Base-by-base conservation (phyloP, 2,888 invertebrate genomes). In the Ophonus ardosiacus region DNA sequence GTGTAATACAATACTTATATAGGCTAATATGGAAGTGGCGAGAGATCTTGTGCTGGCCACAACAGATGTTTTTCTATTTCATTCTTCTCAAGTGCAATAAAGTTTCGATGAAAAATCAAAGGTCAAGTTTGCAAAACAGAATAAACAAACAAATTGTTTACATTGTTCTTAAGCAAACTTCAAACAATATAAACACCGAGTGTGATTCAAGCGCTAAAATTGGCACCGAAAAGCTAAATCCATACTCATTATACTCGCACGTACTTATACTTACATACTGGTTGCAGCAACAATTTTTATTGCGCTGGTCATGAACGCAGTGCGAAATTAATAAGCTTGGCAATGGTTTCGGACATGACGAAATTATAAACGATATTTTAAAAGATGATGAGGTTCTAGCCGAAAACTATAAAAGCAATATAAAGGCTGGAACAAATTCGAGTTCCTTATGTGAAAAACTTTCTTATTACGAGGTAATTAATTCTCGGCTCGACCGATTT, bases 261-360 rank as follows among this genome's bases (percentile, higher is more conserved):
- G 31, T 31, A 31, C n/a, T n/a, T n/a, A n/a, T n/a, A n/a, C n/a
- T n/a, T n/a, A n/a, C n/a, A n/a, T n/a, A n/a, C 31, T 31, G 31
- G 3, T 31, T 74, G 51, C 43, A 59, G 15, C 15, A 56, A 71
- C 38, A 65, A 71, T 63, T 82, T 71, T 43, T 57, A 71, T 71
- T 71, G 56, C 31, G 71, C 40, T 56, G 43, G 63, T 82, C 68
- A 82, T 68, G 59, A 82, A 82, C 56, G 13, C n/a, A 18, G 10
- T n/a, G 31, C 31, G 31, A 68, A 83, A 78, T 65, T 65, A 79
- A 71, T 83, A 40, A 43, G 7, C 18, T 74, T 74, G 71, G 71
- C 71, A 74, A 43, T 0, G 71, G 7, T 51, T 51, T 0, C 31
- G 6, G 31, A 5, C 31, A 31, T 31, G 31, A 51, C 10, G 43